phyloP scores from a whole-genome alignment of 1,140 invertebrate genomes.

The Drosophila busckii region DNA sequence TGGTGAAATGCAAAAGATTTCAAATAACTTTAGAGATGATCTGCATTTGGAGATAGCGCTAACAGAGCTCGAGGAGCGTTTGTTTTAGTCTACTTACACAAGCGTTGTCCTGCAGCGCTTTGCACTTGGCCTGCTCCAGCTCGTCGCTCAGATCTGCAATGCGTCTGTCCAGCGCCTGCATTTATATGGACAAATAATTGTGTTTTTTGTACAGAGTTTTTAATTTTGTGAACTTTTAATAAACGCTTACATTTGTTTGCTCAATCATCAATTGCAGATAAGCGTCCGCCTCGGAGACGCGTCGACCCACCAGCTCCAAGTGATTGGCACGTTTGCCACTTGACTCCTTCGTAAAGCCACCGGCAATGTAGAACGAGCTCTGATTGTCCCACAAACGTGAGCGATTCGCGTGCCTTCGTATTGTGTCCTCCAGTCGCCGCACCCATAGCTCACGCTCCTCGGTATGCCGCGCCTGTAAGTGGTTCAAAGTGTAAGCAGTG shows the following conservation, averaged over 20 bases:
- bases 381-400: slow-evolving; percentile 79
- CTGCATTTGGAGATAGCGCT: slow-evolving; percentile 40
- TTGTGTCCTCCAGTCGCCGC: slow-evolving; percentile 95
- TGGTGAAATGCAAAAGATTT: slow-evolving; percentile 22
- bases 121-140: slow-evolving; percentile 83
- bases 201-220: slow-evolving; percentile 29
- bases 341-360: slow-evolving; percentile 71
- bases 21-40: slow-evolving; percentile 53
- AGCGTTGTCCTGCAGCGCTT: slow-evolving; percentile 81
- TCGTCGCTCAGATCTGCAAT: slow-evolving; percentile 84
- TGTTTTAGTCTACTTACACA: slow-evolving; percentile 55
- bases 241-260: slow-evolving; percentile 86
- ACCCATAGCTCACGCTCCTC: slow-evolving; percentile 98
- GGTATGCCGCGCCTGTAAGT: slow-evolving; percentile 89
- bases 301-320: slow-evolving; percentile 87
- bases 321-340: slow-evolving; percentile 75
- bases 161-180: slow-evolving; percentile 83
- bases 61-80: background rate
- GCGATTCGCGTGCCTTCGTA: slow-evolving; percentile 88
- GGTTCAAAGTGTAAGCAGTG: slow-evolving; percentile 8
- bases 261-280: slow-evolving; percentile 98
- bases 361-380: slow-evolving; percentile 58
- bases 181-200: slow-evolving; percentile 51
- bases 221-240: slow-evolving; percentile 6
- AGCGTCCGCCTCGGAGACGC: slow-evolving; percentile 95